Percentiles rank a stretch among this genome's conserved stretches.
phyloP scores from a whole-genome alignment of 2,113 vertebrate species.

The Aix galericulata region DNA sequence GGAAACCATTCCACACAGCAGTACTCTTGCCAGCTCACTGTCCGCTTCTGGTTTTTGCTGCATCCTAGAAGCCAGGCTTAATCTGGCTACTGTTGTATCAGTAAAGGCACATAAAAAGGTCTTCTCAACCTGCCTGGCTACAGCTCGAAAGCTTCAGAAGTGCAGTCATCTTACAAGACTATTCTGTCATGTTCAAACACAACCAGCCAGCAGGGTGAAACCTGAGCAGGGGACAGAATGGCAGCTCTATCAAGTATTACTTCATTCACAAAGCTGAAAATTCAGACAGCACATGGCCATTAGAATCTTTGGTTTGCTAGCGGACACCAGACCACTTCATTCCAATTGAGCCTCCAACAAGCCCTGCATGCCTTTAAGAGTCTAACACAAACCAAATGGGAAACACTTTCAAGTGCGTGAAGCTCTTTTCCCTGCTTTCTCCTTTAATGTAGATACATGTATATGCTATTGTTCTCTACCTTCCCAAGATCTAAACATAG shows the following conservation, averaged over 20 bases:
- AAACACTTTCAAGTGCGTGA: not conserved
- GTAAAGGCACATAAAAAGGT: not conserved
- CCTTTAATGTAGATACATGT: not conserved
- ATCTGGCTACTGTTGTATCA: not conserved
- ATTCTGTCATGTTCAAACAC: not conserved
- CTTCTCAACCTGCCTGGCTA: not conserved
- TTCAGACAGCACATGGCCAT: not conserved
- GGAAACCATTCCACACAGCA: not conserved
- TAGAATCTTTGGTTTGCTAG: not conserved
- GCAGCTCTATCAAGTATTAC: not conserved
- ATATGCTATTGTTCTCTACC: not conserved
- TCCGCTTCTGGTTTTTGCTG: not conserved
- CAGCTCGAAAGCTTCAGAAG: not conserved
- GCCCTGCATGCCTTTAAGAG: not conserved
- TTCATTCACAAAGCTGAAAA: not conserved
- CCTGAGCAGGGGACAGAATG: not conserved
- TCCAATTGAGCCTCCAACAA: rapidly evolving
- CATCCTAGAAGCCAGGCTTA: too few species aligned
- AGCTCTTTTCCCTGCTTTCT: not conserved
- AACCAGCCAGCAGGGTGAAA: not conserved
- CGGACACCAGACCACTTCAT: not conserved
- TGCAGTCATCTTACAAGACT: not conserved
- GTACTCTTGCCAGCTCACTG: not conserved
- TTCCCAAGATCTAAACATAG: not conserved
- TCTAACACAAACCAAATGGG: not conserved